phyloP scores from a whole-genome alignment of 2,888 invertebrate genomes.

The Capitulum mitella region DNA sequence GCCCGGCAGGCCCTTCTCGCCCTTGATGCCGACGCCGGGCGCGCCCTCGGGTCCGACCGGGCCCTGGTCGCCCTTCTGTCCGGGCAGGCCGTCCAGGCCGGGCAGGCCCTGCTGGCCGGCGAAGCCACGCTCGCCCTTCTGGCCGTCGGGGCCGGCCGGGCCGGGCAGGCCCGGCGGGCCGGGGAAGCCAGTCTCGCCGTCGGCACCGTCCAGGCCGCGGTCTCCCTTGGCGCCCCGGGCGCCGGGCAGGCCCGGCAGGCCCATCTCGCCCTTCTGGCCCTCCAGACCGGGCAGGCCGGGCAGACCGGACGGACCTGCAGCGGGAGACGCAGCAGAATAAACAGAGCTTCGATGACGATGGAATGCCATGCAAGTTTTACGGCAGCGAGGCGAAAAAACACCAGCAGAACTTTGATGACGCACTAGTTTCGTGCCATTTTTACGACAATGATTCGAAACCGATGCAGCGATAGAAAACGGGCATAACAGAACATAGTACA shows the following conservation, averaged over 20 bases:
- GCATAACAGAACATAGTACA: too few species aligned
- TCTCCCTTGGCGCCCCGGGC: conserved; percentile 54
- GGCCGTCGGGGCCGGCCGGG: conserved; percentile 59
- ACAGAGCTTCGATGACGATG: too few species aligned
- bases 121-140: conserved; percentile 55
- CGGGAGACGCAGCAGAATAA: too few species aligned
- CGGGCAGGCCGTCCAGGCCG: conserved; percentile 37
- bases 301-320: conserved; percentile 48
- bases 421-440: too few species aligned
- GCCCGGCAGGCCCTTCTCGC: conserved; percentile 56
- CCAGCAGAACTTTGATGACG: too few species aligned
- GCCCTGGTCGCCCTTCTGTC: conserved; percentile 32
- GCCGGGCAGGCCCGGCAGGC: conserved; percentile 49
- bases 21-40: conserved; percentile 36
- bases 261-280: conserved; percentile 59
- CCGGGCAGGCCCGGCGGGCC: conserved; percentile 50
- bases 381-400: too few species aligned
- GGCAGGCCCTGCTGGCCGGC: conserved; percentile 53
- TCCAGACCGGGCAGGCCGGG: conserved; percentile 53
- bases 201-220: conserved; percentile 71
- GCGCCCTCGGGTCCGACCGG: conserved; percentile 33
- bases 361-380: too few species aligned
- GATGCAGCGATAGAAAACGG: too few species aligned
- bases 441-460: too few species aligned
- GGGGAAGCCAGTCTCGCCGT: conserved; percentile 56